These are phyloP conservation scores for Sigmodon hispidus DNA, from an alignment of 2,113 vertebrate species.

Conservation along the genomic window DNA sequence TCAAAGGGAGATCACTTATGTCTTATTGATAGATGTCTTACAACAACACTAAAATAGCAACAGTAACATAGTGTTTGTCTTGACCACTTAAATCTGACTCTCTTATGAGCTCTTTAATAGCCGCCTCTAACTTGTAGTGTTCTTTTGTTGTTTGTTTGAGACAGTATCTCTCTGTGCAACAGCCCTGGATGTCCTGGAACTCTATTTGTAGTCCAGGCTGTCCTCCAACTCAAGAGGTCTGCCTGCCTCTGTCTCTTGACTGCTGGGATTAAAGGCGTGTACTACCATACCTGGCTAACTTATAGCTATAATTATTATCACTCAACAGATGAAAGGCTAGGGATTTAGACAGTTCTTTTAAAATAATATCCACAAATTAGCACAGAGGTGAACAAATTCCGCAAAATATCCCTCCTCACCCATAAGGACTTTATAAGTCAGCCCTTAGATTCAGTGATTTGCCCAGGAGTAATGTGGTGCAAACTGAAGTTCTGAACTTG, in stretches of 20 bases:
- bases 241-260: neutral
- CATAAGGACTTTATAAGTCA: neutral
- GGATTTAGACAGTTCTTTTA: neutral
- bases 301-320: neutral
- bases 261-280: neutral
- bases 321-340: slow-evolving; percentile 2
- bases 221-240: neutral
- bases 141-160: neutral
- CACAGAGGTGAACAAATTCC: neutral
- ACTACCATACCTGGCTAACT: neutral
- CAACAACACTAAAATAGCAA: neutral
- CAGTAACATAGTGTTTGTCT: neutral
- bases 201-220: neutral
- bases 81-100: neutral
- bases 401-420: neutral
- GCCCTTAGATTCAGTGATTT: neutral
- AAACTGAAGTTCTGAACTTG: neutral
- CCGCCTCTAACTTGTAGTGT: neutral
- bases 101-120: neutral
- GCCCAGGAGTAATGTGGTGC: neutral
- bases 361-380: neutral
- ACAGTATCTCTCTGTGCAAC: neutral
- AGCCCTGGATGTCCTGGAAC: neutral
- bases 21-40: neutral
- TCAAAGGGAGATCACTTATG: neutral